phyloP scores from a whole-genome alignment of 2,888 invertebrate genomes.

The Chaetogeoica ovagalla region DNA sequence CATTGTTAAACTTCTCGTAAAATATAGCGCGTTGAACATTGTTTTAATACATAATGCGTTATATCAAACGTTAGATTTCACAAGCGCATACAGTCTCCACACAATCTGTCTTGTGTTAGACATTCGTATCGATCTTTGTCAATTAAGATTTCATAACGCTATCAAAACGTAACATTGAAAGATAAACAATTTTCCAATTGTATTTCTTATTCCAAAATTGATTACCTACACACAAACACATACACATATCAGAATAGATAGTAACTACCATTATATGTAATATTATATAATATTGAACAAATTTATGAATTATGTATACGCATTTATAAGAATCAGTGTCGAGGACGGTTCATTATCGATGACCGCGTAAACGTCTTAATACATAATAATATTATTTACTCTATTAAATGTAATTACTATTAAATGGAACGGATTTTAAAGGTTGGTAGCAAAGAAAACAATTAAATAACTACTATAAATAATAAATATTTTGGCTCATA shows the following conservation, averaged over 20 bases:
- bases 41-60: background rate
- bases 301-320: too few species aligned
- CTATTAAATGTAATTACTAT: too few species aligned
- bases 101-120: conserved; percentile 30
- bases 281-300: background rate
- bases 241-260: too few species aligned
- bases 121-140: conserved; percentile 38
- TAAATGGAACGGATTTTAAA: too few species aligned
- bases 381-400: too few species aligned
- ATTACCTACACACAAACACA: background rate
- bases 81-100: too few species aligned
- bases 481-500: too few species aligned
- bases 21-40: background rate
- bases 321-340: too few species aligned
- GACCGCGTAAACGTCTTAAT: too few species aligned
- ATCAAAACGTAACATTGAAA: background rate
- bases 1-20: conserved; percentile 25
- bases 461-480: too few species aligned
- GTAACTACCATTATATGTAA: background rate
- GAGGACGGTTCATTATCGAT: too few species aligned
- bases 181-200: conserved; percentile 12
- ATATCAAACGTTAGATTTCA: background rate
- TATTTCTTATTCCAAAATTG: conserved; percentile 16
- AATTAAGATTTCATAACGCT: conserved; percentile 38
- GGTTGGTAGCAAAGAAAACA: too few species aligned